Conservation (phyloP, 2,888 invertebrate species). For the Resseliella maxima region DNA sequence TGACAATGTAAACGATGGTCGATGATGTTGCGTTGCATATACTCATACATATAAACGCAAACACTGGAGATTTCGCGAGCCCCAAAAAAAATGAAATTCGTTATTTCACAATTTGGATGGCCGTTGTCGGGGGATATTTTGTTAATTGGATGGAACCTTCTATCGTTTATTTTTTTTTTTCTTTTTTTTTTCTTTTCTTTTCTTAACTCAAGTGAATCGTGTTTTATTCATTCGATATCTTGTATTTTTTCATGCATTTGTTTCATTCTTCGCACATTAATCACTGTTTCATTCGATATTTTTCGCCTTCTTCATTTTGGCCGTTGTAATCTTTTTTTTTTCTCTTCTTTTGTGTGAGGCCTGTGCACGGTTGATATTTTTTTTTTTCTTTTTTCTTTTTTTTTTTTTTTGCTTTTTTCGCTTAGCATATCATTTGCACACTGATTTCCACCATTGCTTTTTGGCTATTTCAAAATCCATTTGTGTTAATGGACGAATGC, state of each 20-base stretch:
- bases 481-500: slow-evolving; percentile 29
- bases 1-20: neutral
- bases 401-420: neutral
- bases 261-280: slow-evolving; percentile 48
- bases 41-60: neutral
- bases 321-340: neutral
- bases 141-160: slow-evolving; percentile 41
- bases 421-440: neutral
- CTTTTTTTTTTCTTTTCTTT: neutral
- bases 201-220: slow-evolving; percentile 4
- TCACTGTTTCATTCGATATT: slow-evolving; percentile 37
- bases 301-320: too few species aligned
- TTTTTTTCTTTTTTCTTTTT: neutral
- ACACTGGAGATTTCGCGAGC: too few species aligned
- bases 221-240: slow-evolving; percentile 23
- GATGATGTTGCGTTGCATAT: neutral
- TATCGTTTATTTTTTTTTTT: neutral
- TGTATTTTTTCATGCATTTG: slow-evolving; percentile 1
- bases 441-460: slow-evolving; percentile 15
- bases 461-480: slow-evolving; percentile 42
- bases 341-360: neutral
- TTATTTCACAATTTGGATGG: neutral
- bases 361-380: too few species aligned
- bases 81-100: too few species aligned
- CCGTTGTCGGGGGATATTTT: neutral